Conservation (phyloP, 2,797 vertebrate genomes). For the Aldrovandia affinis region DNA sequence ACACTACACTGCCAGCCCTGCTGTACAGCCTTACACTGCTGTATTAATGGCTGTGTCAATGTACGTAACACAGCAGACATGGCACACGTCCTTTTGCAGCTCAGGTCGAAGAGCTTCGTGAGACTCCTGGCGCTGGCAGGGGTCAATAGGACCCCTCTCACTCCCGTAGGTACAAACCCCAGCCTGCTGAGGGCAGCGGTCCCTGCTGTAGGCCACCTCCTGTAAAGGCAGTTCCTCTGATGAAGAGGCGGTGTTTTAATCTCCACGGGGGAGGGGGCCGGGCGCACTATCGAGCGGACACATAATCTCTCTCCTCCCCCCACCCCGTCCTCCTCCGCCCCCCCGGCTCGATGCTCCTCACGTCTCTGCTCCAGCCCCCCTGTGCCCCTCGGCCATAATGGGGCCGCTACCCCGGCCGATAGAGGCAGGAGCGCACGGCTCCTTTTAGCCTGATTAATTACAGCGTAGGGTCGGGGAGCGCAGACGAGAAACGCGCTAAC, state of each 20-base stretch:
- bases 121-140: neutral
- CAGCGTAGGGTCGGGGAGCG: neutral
- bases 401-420: neutral
- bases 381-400: neutral
- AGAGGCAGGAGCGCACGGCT: neutral
- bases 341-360: neutral
- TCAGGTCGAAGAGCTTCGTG: too few relatives aligned
- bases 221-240: slow-evolving; percentile 58
- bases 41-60: too few relatives aligned
- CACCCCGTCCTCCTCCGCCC: neutral
- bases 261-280: slow-evolving; percentile 38
- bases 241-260: slow-evolving; percentile 58
- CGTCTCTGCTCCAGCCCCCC: neutral
- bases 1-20: too few relatives aligned
- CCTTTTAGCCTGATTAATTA: neutral
- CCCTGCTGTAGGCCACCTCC: slow-evolving; percentile 53
- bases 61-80: too few relatives aligned
- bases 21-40: too few relatives aligned
- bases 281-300: slow-evolving; percentile 42
- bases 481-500: neutral
- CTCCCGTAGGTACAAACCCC: neutral
- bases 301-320: neutral
- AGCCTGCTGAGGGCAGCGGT: slow-evolving; percentile 49
- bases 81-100: too few relatives aligned
- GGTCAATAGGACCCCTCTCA: neutral